Evolutionary conservation across 2,797 vertebrate species (phyloP).

Genomic region (Scolopax bukidnonensis): DNA sequence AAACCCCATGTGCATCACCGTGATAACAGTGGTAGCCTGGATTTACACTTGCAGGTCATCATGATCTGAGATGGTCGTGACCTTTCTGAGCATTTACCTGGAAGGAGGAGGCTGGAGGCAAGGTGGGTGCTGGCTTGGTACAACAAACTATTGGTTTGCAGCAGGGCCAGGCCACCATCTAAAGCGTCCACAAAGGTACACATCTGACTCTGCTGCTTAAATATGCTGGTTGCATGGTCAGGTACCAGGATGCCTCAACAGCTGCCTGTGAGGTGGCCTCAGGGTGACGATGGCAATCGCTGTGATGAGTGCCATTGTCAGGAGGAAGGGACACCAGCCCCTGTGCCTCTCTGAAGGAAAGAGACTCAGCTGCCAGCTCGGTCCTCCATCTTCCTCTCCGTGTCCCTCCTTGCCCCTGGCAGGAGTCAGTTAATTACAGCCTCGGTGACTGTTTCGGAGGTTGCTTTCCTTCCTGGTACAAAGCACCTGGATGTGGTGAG

Average conservation of each 20-base stretch:
- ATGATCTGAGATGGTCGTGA: neutral
- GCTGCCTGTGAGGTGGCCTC: neutral
- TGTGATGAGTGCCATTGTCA: neutral
- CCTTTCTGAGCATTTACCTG: neutral
- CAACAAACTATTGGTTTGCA: neutral
- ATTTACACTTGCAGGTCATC: neutral
- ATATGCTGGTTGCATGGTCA: fast-evolving
- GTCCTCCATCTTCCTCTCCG: neutral
- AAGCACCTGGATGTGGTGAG: neutral
- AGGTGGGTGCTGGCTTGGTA: neutral
- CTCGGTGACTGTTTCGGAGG: neutral
- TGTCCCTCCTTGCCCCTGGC: neutral
- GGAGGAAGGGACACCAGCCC: fast-evolving
- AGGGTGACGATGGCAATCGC: neutral
- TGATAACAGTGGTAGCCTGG: neutral
- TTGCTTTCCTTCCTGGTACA: fast-evolving
- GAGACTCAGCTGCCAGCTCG: neutral
- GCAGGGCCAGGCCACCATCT: neutral
- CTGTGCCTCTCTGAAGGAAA: neutral
- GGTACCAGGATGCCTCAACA: neutral
- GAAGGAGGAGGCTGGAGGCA: neutral
- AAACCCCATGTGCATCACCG: neutral
- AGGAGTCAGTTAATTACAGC: neutral
- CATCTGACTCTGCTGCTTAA: neutral
- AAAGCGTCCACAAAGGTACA: neutral